Evolutionary conservation across 2,797 vertebrate species (phyloP).

Genomic region (Luscinia megarhynchos): DNA sequence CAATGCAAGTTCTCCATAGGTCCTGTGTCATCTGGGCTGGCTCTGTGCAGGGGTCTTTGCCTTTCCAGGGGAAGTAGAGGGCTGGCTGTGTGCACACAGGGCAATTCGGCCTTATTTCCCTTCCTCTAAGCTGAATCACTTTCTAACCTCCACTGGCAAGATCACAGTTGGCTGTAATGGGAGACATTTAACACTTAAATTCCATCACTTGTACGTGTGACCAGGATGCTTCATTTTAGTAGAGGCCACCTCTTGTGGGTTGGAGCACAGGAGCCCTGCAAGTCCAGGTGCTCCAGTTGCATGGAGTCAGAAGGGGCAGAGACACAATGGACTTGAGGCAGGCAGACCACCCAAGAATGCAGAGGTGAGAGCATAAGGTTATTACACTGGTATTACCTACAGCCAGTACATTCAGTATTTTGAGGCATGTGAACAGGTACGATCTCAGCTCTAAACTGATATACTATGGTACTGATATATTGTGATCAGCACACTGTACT

Average conservation of each 20-base stretch:
- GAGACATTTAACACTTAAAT: not conserved
- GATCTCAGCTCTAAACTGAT: not conserved
- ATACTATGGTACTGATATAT: rapidly evolving
- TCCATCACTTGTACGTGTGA: not conserved
- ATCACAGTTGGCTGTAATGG: not conserved
- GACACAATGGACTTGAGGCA: not conserved
- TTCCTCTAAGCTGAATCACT: not conserved
- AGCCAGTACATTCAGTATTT: not conserved
- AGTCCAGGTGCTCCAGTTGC: not conserved
- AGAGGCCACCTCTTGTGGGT: not conserved
- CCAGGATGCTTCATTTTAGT: not conserved
- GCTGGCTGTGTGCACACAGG: not conserved
- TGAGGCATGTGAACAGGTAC: not conserved
- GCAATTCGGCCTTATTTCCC: not conserved
- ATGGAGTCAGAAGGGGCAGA: not conserved
- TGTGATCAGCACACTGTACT: not conserved
- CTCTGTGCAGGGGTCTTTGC: rapidly evolving
- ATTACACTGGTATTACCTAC: not conserved
- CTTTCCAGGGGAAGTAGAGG: not conserved
- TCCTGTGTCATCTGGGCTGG: rapidly evolving
- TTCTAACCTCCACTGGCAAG: not conserved
- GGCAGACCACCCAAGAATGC: not conserved
- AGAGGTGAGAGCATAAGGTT: not conserved
- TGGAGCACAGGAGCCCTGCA: not conserved
- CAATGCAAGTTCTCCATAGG: not conserved